Conservation (phyloP, 2,888 invertebrate genomes). For the Perizoma flavofasciatum region DNA sequence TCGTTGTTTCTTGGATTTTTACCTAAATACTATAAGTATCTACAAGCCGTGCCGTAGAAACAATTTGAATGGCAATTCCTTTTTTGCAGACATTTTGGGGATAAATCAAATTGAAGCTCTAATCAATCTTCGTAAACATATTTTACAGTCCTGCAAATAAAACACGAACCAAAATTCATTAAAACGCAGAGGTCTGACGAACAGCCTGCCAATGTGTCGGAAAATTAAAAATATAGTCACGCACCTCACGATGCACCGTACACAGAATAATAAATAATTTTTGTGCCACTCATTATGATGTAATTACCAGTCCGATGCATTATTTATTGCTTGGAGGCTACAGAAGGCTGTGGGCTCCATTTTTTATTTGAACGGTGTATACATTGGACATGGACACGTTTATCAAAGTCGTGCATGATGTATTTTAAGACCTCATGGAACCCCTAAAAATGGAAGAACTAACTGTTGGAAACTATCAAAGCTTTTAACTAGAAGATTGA, state of each 20-base stretch:
- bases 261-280: slow-evolving; percentile 65
- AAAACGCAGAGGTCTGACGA: slow-evolving; percentile 26
- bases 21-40: too few species aligned
- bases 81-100: too few species aligned
- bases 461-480: too few species aligned
- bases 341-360: slow-evolving; percentile 18
- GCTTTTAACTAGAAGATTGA: too few species aligned
- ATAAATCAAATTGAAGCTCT: too few species aligned
- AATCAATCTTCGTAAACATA: slow-evolving; percentile 17
- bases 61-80: too few species aligned
- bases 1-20: too few species aligned
- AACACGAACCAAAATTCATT: slow-evolving; percentile 24
- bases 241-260: slow-evolving; percentile 57
- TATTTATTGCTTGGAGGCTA: slow-evolving; percentile 51
- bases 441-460: too few species aligned
- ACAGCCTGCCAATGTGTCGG: slow-evolving; percentile 37
- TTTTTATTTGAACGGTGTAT: slow-evolving; percentile 13
- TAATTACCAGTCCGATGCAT: slow-evolving; percentile 66
- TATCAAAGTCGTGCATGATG: slow-evolving; percentile 9
- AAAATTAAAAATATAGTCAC: slow-evolving; percentile 57
- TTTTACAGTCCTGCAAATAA: slow-evolving; percentile 22
- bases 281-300: slow-evolving; percentile 66
- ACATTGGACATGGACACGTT: slow-evolving; percentile 2
- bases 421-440: too few species aligned
- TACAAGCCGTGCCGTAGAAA: too few species aligned